Evolutionary conservation across 2,797 vertebrate species (phyloP).

Genomic region (Huso huso): DNA sequence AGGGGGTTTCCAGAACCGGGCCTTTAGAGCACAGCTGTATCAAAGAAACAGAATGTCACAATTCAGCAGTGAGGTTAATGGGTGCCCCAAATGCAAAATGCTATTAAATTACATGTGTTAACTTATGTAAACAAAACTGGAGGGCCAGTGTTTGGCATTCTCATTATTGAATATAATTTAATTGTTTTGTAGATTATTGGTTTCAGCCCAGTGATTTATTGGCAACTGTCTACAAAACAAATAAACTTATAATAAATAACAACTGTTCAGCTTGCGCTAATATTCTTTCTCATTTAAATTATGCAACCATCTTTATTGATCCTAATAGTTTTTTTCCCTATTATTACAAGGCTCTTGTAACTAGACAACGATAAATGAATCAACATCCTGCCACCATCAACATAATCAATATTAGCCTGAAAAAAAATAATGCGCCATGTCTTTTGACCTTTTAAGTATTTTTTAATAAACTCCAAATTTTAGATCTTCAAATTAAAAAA

Average conservation of each 20-base stretch:
- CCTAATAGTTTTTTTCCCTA: background rate
- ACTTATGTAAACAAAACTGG: background rate
- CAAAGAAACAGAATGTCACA: conserved; percentile 16
- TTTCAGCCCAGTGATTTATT: conserved; percentile 1
- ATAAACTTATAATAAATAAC: background rate
- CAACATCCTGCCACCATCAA: background rate
- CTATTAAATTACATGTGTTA: no score
- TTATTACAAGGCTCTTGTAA: background rate
- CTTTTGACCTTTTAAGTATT: background rate
- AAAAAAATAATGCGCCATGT: background rate
- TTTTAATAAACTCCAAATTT: no score
- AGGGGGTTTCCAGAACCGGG: conserved; percentile 36
- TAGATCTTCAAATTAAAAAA: no score
- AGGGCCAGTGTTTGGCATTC: background rate
- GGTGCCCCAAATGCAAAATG: no score
- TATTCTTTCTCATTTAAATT: conserved; percentile 8
- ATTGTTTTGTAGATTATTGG: conserved; percentile 2
- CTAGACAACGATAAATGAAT: conserved; percentile 10
- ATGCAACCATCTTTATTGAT: conserved; percentile 12
- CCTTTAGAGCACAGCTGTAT: conserved; percentile 54
- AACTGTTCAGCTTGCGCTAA: conserved; percentile 3
- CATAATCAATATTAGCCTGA: background rate
- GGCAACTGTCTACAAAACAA: background rate
- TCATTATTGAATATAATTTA: conserved; percentile 3
- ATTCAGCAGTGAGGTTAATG: conserved; percentile 8